Evolutionary conservation across 1,140 invertebrate species (phyloP).

Genomic region (Achatina immaculata): DNA sequence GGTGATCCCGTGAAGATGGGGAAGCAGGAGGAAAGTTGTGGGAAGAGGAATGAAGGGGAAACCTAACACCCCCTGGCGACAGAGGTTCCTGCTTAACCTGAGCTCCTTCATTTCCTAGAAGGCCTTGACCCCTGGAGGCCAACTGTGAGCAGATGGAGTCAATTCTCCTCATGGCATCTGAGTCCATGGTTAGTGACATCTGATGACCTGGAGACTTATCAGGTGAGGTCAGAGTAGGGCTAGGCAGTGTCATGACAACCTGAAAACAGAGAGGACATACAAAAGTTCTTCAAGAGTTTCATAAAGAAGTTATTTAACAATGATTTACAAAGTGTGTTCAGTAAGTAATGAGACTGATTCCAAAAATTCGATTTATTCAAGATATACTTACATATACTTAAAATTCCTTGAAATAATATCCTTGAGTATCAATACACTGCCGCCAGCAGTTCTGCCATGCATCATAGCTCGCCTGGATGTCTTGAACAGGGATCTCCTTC

Average conservation of each 20-base stretch:
- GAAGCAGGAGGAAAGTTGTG: conserved; percentile 20
- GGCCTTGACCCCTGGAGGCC: conserved; percentile 37
- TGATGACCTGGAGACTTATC: conserved; percentile 31
- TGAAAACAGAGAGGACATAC: neutral
- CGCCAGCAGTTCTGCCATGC: no score
- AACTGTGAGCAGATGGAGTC: conserved; percentile 53
- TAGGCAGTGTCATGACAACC: conserved; percentile 34
- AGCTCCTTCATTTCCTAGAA: neutral
- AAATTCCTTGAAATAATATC: no score
- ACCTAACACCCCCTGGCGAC: conserved; percentile 43
- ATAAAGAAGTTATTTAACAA: neutral
- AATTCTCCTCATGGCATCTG: conserved; percentile 45
- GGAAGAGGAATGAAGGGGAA: neutral
- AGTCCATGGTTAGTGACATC: conserved; percentile 33
- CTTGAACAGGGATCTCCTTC: no score
- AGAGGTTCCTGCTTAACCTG: conserved; percentile 52
- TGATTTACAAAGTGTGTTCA: no score
- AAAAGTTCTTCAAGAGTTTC: neutral
- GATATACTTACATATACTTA: no score
- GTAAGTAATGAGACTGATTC: no score
- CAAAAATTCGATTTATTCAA: no score
- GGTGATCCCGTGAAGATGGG: conserved; percentile 32
- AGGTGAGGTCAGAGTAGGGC: conserved; percentile 36
- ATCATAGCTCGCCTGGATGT: no score
- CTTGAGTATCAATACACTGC: no score